A percentile compares a stretch with the other conserved stretches of the same genome.
Conservation (phyloP, 2,888 invertebrate species). For the Lepidocyrtoides sp. region DNA sequence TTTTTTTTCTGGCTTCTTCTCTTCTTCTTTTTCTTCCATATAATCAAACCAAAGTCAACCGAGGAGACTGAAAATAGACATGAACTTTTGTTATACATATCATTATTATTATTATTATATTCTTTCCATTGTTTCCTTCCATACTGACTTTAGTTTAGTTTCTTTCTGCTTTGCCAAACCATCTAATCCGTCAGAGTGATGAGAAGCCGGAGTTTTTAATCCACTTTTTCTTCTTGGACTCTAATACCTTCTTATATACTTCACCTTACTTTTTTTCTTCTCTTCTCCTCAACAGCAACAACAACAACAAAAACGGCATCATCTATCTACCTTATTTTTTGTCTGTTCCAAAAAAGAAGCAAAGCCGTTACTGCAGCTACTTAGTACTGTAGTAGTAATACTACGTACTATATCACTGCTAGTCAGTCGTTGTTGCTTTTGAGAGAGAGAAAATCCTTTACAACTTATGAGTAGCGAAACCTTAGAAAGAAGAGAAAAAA, state of each 20-base stretch:
- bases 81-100: too few relatives aligned
- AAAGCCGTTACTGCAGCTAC: neutral
- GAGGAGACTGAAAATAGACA: too few relatives aligned
- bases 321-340: conserved; percentile 12
- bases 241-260: conserved; percentile 42
- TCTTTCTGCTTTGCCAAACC: conserved; percentile 70
- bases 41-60: too few relatives aligned
- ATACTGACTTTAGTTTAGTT: conserved; percentile 4
- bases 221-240: conserved; percentile 82
- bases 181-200: conserved; percentile 84
- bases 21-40: too few relatives aligned
- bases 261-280: conserved; percentile 4
- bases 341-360: conserved; percentile 12
- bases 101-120: too few relatives aligned
- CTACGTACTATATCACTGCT: too few relatives aligned
- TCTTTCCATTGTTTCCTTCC: too few relatives aligned
- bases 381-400: too few relatives aligned
- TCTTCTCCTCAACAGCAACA: neutral
- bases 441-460: conserved; percentile 62
- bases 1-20: conserved; percentile 61
- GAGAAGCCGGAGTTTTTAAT: conserved; percentile 85
- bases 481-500: conserved; percentile 44
- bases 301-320: too few relatives aligned
- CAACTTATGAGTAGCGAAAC: conserved; percentile 60
- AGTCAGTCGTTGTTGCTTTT: neutral